phyloP scores from a whole-genome alignment of 2,113 vertebrate species.

The Cottus gobio region DNA sequence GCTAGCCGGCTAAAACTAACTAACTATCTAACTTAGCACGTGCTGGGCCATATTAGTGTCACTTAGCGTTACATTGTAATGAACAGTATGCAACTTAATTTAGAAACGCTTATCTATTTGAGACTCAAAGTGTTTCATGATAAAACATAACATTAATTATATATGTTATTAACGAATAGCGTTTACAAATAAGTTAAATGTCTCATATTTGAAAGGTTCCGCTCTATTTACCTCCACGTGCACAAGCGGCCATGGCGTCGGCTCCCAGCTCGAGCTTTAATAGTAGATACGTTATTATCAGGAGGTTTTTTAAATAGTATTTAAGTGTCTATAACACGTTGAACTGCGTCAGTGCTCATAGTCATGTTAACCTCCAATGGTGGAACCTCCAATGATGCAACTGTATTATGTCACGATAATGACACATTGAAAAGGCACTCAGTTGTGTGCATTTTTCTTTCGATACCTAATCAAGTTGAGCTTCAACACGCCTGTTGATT shows the following conservation, averaged over 20 bases:
- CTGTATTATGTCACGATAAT: background rate
- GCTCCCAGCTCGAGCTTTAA: background rate
- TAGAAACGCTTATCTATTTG: background rate
- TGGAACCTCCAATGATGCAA: background rate
- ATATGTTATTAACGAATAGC: background rate
- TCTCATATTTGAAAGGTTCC: background rate
- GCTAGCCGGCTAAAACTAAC: constrained; percentile 16
- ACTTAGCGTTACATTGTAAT: background rate
- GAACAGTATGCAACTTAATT: background rate
- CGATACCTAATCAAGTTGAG: background rate
- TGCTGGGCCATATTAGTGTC: background rate
- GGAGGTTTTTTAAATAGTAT: too few relatives aligned
- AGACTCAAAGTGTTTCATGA: background rate
- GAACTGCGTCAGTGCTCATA: background rate
- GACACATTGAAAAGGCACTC: background rate
- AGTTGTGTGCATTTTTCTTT: background rate
- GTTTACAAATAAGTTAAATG: background rate
- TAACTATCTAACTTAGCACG: background rate
- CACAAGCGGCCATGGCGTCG: background rate
- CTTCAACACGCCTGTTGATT: background rate
- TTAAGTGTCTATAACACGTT: background rate
- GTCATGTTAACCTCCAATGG: background rate
- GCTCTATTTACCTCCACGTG: background rate
- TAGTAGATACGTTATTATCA: background rate
- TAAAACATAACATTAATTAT: background rate